Evolutionary conservation across 2,888 invertebrate species (phyloP).

Genomic region (Malacosoma neustria): DNA sequence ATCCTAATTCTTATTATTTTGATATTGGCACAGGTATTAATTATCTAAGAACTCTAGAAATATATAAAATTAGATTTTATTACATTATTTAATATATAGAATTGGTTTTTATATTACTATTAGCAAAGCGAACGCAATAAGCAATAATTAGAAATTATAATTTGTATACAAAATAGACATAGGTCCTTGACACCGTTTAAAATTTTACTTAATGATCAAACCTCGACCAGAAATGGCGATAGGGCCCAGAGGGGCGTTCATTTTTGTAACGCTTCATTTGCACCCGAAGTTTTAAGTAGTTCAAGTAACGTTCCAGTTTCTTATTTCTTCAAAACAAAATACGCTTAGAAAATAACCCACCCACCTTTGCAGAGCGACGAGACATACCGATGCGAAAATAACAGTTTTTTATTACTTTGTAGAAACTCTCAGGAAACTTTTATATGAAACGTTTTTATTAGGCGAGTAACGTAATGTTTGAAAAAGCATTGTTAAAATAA

Average conservation of each 20-base stretch:
- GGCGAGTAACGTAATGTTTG: constrained; percentile 24
- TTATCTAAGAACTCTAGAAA: too few relatives aligned
- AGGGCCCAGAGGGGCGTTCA: constrained; percentile 35
- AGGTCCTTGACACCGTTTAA: too few relatives aligned
- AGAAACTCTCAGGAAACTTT: not conserved
- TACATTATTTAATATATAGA: too few relatives aligned
- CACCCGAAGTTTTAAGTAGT: constrained; percentile 57
- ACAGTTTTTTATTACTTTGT: not conserved
- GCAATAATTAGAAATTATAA: too few relatives aligned
- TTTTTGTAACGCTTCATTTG: constrained; percentile 62
- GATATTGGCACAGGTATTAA: too few relatives aligned
- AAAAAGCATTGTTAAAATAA: constrained; percentile 43
- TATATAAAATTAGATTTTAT: too few relatives aligned
- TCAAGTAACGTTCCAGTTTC: constrained; percentile 36
- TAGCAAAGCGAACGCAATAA: too few relatives aligned
- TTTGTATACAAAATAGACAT: too few relatives aligned
- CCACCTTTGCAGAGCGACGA: constrained; percentile 6
- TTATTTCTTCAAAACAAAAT: constrained; percentile 43
- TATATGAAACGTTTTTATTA: not conserved
- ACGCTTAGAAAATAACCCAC: constrained; percentile 26
- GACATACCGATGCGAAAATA: not conserved
- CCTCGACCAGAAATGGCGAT: too few relatives aligned
- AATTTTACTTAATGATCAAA: too few relatives aligned
- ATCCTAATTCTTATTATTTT: too few relatives aligned
- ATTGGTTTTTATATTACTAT: too few relatives aligned